phyloP scores from a whole-genome alignment of 2,113 vertebrate species.

The Aepyceros melampus region DNA sequence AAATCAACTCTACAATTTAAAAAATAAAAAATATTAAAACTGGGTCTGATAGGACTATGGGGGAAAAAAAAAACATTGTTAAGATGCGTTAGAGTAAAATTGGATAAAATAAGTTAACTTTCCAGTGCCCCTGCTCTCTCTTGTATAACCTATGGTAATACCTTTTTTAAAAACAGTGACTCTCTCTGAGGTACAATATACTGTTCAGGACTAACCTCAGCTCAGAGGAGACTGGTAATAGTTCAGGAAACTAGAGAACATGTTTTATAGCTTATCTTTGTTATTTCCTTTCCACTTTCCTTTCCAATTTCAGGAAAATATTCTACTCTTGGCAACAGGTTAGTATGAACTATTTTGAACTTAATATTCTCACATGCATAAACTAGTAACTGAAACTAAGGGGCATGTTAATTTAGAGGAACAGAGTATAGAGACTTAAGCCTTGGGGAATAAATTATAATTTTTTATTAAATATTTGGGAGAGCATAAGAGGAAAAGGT shows the following conservation, averaged over 20 bases:
- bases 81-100: not conserved
- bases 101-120: not conserved
- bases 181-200: not conserved
- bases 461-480: conserved; percentile 20
- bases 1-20: not conserved
- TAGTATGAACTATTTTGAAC: conserved; percentile 12
- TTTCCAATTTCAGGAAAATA: not conserved
- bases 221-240: not conserved
- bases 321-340: not conserved
- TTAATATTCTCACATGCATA: not conserved
- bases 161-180: not conserved
- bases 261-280: not conserved
- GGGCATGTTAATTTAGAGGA: not conserved
- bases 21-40: not conserved
- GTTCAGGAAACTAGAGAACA: not conserved
- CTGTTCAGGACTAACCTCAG: not conserved
- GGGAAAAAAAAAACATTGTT: not conserved
- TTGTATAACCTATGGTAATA: not conserved
- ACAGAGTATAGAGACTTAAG: not conserved
- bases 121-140: not conserved
- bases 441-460: not conserved
- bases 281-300: not conserved
- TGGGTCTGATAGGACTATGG: not conserved
- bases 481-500: not conserved
- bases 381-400: not conserved